Evolutionary conservation across 2,113 vertebrate genomes (phyloP).

Genomic region (Tiliqua scincoides): DNA sequence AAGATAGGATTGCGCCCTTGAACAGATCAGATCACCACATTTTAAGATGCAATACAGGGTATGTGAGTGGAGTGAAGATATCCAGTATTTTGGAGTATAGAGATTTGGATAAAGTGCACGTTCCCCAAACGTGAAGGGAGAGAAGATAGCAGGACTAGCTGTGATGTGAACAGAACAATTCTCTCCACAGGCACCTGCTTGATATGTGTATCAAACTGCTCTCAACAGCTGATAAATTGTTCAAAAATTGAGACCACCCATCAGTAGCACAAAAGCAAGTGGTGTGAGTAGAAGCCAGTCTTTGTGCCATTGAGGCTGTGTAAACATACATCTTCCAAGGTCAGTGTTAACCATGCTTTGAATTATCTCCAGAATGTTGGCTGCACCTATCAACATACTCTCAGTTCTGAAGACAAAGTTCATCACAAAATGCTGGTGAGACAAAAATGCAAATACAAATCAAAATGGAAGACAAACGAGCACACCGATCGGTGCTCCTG

Average conservation of each 20-base stretch:
- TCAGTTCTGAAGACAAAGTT: neutral
- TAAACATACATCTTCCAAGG: slow-evolving; percentile 1
- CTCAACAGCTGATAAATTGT: neutral
- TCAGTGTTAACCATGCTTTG: neutral
- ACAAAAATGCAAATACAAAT: neutral
- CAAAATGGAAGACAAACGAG: neutral
- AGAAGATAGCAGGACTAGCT: neutral
- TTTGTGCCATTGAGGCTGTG: neutral
- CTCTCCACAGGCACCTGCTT: neutral
- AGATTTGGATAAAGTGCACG: neutral
- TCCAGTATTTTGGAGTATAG: neutral
- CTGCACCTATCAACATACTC: neutral
- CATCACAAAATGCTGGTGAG: neutral
- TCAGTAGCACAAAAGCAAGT: neutral
- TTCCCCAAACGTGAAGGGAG: neutral
- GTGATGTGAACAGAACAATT: neutral
- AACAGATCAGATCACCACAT: neutral
- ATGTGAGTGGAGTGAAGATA: neutral
- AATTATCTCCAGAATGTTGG: neutral
- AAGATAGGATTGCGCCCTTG: too few relatives aligned
- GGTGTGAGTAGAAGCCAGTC: neutral
- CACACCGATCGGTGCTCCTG: neutral
- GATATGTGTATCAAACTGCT: neutral
- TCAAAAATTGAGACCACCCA: neutral
- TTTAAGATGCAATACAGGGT: neutral